Conservation (phyloP, 2,888 invertebrate genomes). For the Empis livida region DNA sequence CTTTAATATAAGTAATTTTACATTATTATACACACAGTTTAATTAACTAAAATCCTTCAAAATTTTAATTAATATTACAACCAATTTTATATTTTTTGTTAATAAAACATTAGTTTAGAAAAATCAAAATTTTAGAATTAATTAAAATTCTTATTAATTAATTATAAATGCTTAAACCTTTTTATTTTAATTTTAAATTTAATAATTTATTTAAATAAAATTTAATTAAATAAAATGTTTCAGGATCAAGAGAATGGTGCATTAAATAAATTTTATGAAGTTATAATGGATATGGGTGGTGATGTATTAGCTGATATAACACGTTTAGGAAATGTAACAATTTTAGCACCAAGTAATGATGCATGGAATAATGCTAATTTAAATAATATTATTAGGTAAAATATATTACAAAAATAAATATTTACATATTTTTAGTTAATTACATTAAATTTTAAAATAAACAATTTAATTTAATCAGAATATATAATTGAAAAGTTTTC, state of each 20-base stretch:
- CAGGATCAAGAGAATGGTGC: constrained; percentile 63
- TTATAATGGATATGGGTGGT: constrained; percentile 62
- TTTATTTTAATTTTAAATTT: neutral
- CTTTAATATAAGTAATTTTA: too few relatives aligned
- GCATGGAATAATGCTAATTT: constrained; percentile 67
- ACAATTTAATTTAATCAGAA: neutral
- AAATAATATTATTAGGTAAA: constrained; percentile 50
- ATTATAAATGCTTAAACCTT: too few relatives aligned
- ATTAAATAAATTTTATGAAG: constrained; percentile 68
- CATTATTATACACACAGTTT: too few relatives aligned
- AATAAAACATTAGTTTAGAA: too few relatives aligned
- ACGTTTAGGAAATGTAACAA: constrained; percentile 58
- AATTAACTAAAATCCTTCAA: too few relatives aligned
- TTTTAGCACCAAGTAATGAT: constrained; percentile 82
- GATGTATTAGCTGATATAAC: constrained; percentile 61
- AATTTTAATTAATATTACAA: too few relatives aligned
- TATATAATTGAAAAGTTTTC: too few relatives aligned
- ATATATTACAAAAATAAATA: neutral
- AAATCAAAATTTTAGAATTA: too few relatives aligned
- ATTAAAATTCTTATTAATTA: too few relatives aligned
- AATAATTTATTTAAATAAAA: neutral
- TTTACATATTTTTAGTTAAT: too few relatives aligned
- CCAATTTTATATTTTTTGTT: too few relatives aligned
- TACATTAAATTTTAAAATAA: too few relatives aligned
- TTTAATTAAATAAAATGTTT: constrained; percentile 7